phyloP scores from a whole-genome alignment of 2,888 invertebrate genomes.

The Rhyacophila evoluta region DNA sequence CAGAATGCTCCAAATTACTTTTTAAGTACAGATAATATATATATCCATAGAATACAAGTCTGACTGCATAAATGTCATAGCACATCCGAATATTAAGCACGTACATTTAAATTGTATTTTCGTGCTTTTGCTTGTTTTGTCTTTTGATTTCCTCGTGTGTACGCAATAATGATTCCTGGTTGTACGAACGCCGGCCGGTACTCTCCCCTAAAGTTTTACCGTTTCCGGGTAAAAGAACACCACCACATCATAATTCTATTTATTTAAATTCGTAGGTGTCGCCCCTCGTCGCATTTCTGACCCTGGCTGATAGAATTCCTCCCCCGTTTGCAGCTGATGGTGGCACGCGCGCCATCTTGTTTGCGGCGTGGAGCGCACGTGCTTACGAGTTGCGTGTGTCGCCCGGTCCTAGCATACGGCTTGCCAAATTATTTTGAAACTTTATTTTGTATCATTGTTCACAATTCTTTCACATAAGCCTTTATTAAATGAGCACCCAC shows the following conservation, averaged over 20 bases:
- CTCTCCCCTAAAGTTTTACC: background rate
- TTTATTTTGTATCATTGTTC: background rate
- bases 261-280: slow-evolving; percentile 20
- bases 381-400: background rate
- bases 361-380: slow-evolving; percentile 1
- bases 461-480: too few relatives aligned
- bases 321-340: background rate
- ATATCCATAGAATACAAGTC: too few relatives aligned
- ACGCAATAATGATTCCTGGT: background rate
- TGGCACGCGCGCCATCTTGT: background rate
- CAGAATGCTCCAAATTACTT: too few relatives aligned
- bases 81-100: too few relatives aligned
- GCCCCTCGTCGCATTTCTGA: slow-evolving; percentile 11
- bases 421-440: background rate
- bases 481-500: too few relatives aligned
- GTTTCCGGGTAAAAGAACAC: slow-evolving; percentile 14
- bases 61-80: too few relatives aligned
- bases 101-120: too few relatives aligned
- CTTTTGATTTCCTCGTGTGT: background rate
- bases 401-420: background rate
- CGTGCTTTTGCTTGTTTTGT: background rate
- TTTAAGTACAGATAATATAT: too few relatives aligned
- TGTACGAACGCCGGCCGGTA: background rate
- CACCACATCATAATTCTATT: background rate
- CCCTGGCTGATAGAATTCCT: background rate